Conservation (phyloP, 2,113 vertebrate species). For the Dipodomys stephensi region DNA sequence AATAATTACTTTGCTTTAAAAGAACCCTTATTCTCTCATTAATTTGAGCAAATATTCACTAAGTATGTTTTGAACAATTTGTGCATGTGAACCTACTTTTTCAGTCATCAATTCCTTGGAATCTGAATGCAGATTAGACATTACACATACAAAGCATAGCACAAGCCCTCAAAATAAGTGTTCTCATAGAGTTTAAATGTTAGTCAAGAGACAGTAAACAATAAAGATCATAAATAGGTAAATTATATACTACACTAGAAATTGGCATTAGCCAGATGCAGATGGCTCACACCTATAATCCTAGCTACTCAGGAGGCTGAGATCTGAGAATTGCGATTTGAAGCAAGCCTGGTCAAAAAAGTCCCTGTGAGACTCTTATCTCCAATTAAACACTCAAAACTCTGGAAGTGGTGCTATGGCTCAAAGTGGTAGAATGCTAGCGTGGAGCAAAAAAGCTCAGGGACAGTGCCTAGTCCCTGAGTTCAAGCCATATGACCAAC, state of each 20-base stretch:
- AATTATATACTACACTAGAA: constrained; percentile 21
- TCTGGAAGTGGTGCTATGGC: too few relatives aligned
- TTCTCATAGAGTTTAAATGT: neutral
- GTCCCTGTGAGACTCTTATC: too few relatives aligned
- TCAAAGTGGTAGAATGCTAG: too few relatives aligned
- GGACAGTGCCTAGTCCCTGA: too few relatives aligned
- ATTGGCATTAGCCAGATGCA: neutral
- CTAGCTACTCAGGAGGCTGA: too few relatives aligned
- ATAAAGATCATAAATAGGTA: constrained; percentile 39
- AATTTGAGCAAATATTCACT: constrained; percentile 18
- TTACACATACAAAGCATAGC: neutral
- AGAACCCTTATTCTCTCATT: constrained; percentile 17
- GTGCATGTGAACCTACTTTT: constrained; percentile 38
- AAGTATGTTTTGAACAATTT: constrained; percentile 4
- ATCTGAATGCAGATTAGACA: constrained; percentile 15
- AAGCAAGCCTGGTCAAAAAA: too few relatives aligned
- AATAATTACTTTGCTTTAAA: neutral
- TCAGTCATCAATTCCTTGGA: neutral
- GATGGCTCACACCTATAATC: too few relatives aligned
- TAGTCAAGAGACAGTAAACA: constrained; percentile 22
- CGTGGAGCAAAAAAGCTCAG: too few relatives aligned
- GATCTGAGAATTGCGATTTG: too few relatives aligned
- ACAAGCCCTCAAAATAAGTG: neutral
- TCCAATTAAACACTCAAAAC: too few relatives aligned
- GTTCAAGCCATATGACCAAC: too few relatives aligned